These are phyloP conservation scores for Cylas formicarius DNA, from an alignment of 1,140 invertebrate genomes.

Conservation along the genomic window DNA sequence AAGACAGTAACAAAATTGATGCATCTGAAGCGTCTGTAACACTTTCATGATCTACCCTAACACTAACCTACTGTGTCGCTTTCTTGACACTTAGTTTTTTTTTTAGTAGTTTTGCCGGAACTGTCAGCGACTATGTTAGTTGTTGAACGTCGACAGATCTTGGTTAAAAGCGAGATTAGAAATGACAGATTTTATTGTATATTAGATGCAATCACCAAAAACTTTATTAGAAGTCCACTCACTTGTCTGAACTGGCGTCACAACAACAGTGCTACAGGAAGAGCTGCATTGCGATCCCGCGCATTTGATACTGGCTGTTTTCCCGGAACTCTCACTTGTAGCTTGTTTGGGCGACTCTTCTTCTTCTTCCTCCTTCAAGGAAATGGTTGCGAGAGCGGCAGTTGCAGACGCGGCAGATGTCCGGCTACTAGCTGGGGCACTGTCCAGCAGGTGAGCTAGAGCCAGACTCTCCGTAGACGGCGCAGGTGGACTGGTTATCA, in stretches of 20 bases:
- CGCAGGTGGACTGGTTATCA: conserved; percentile 67
- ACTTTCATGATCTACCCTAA: no score
- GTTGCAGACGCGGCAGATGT: conserved; percentile 46
- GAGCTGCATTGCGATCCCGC: conserved; percentile 73
- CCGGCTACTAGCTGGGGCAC: conserved; percentile 48
- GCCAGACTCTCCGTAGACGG: conserved; percentile 68
- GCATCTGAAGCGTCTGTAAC: no score
- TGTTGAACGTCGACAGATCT: no score
- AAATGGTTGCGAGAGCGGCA: conserved; percentile 29
- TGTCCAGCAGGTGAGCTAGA: conserved; percentile 59
- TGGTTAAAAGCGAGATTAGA: not conserved
- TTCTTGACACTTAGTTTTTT: no score
- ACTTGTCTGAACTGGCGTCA: conserved; percentile 51
- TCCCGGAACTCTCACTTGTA: conserved; percentile 38
- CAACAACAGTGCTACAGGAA: conserved; percentile 73
- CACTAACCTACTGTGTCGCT: no score
- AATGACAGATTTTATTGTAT: not conserved
- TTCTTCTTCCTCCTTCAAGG: conserved; percentile 40
- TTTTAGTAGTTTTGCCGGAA: no score
- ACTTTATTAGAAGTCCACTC: conserved; percentile 41
- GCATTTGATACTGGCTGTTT: conserved; percentile 37
- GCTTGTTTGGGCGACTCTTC: conserved; percentile 28
- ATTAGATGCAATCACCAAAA: no score
- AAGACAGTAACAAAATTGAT: no score
- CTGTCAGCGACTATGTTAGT: no score